Base-by-base conservation (phyloP, 1,140 invertebrate species). In the Propsilocerus akamusi region DNA sequence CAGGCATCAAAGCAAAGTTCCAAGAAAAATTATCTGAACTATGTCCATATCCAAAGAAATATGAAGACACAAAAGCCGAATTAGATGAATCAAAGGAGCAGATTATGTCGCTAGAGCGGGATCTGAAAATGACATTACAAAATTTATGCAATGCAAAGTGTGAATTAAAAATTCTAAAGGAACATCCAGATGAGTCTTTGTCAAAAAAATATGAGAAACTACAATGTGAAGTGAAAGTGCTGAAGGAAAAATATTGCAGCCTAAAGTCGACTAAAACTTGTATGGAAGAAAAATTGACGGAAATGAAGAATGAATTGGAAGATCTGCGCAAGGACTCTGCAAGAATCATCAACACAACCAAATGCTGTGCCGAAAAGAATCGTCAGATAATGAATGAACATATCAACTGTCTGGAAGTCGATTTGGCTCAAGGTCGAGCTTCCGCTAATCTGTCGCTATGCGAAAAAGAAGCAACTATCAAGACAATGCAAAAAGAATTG, bases 1-100 rank as follows among this genome's bases (percentile, higher is more conserved):
- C 79, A 53, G 65, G 75, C 52, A 78, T 83, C 5, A 83, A 84
- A 59, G 77, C 78, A 65, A 63, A 74, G 53, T 84, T 86, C 58
- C 80, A 84, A 72, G 80, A 83, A 55, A 83, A 84, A 61, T 63
- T 85, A 6, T 73, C 77, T 52, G 81, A 84, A 63, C 58, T 84
- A 23, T 73, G 76, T 0, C 80, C 81, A 0, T 69, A 83, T 10
- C 81, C 81, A 1, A 80, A 83, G 55, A 69, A 84, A 7, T 58
- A 85, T 32, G 83, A 82, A 57, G 73, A 79, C 34, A 81, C 80
- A 1, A 81, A 84, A 60, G 56, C 76, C 22, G 79, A 81, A 55
- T 55, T 83, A 6, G 78, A 82, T 54, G 79, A 84, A 58, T 70
- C 73, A 0, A 78, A 81, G n/a, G 78, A 82, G 48, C 59, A 63